These are phyloP conservation scores for Ornithorhynchus anatinus DNA, from an alignment of 2,113 vertebrate species.

Conservation along the genomic window DNA sequence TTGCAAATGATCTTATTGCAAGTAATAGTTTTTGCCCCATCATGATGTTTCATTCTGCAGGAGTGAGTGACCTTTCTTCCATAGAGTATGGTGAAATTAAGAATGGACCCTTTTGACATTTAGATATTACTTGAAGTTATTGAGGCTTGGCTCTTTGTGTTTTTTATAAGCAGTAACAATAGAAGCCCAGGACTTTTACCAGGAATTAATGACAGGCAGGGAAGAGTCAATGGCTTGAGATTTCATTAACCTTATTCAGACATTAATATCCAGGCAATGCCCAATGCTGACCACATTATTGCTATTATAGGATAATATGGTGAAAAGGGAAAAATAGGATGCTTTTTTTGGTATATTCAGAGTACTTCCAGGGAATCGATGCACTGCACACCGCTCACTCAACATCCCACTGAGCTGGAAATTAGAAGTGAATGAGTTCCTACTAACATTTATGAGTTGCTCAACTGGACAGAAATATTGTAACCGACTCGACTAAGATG, in stretches of 20 bases:
- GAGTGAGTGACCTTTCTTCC: neutral
- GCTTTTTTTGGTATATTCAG: too few species aligned
- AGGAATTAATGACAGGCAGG: neutral
- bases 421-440: accelerated
- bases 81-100: neutral
- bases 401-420: accelerated
- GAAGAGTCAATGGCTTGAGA: neutral
- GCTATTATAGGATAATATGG: too few species aligned
- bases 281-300: neutral
- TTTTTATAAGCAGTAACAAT: neutral
- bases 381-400: too few species aligned
- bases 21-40: neutral
- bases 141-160: constrained; percentile 17
- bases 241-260: neutral
- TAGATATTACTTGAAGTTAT: neutral
- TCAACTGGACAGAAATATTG: neutral
- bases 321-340: too few species aligned
- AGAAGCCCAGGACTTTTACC: neutral
- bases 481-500: neutral
- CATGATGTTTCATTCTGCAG: neutral
- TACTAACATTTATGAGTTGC: accelerated
- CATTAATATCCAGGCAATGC: neutral
- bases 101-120: constrained; percentile 15
- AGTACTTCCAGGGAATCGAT: too few species aligned
- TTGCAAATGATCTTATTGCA: constrained; percentile 13